These are phyloP conservation scores for Leucopternis melanops DNA, from an alignment of 2,113 vertebrate species.

Conservation along the genomic window DNA sequence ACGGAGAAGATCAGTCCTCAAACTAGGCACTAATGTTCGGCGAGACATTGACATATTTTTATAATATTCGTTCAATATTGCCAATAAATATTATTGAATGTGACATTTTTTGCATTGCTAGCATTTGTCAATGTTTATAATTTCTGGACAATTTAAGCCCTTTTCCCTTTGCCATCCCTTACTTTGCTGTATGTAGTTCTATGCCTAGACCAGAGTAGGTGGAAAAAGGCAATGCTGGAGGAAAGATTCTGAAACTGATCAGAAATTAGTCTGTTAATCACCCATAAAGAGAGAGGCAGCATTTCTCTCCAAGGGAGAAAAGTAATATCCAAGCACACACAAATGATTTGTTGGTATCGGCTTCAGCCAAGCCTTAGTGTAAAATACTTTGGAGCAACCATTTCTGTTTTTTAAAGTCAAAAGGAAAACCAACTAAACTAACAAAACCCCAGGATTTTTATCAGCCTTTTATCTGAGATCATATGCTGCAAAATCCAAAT, in stretches of 20 bases:
- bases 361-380: background rate
- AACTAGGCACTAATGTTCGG: background rate
- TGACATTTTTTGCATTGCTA: background rate
- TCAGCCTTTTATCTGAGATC: background rate
- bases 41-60: background rate
- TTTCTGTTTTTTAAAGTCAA: background rate
- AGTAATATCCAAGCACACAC: background rate
- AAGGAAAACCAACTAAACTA: background rate
- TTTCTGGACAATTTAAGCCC: background rate
- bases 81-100: background rate
- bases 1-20: background rate
- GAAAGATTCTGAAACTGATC: background rate
- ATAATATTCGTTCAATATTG: background rate
- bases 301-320: background rate
- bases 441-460: background rate
- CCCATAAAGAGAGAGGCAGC: background rate
- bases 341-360: background rate
- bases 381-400: background rate
- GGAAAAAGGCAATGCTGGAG: background rate
- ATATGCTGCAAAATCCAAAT: background rate
- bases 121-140: background rate
- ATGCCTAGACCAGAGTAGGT: background rate
- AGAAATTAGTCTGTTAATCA: background rate
- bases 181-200: background rate
- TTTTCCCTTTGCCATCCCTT: background rate